A percentile compares a stretch with the other conserved stretches of the same genome.
Conservation (phyloP, 2,888 invertebrate genomes). For the Drosophila mimetica region DNA sequence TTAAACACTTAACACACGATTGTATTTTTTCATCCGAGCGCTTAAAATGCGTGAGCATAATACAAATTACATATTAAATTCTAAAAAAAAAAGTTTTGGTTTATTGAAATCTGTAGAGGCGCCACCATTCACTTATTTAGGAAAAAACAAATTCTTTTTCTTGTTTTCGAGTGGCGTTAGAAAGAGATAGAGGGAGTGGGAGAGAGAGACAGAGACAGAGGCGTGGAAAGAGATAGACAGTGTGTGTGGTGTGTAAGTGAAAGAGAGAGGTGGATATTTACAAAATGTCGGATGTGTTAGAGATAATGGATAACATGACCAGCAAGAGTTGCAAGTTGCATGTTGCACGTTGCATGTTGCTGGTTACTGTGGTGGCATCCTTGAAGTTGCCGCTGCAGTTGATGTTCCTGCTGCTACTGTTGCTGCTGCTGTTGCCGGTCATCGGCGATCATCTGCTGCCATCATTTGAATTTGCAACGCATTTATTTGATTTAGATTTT, state of each 20-base stretch:
- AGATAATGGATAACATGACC: conserved; percentile 14
- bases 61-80: conserved; percentile 29
- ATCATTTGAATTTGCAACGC: conserved; percentile 12
- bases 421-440: conserved; percentile 81
- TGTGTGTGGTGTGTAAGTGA: background rate
- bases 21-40: conserved; percentile 32
- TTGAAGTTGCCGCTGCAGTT: conserved; percentile 32
- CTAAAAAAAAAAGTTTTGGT: conserved; percentile 32
- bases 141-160: background rate
- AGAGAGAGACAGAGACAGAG: background rate
- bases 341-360: conserved; percentile 7
- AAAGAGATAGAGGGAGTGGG: background rate
- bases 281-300: conserved; percentile 13
- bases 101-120: conserved; percentile 1
- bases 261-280: conserved; percentile 29
- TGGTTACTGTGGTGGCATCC: conserved; percentile 28
- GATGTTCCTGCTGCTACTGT: conserved; percentile 45
- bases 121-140: conserved; percentile 2
- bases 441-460: conserved; percentile 84
- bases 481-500: conserved; percentile 4
- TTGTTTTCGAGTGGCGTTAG: conserved; percentile 4
- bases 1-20: conserved; percentile 43
- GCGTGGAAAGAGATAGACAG: background rate
- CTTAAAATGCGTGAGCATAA: conserved; percentile 48
- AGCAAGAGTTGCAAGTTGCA: conserved; percentile 1